Percentiles rank a stretch among this genome's conserved stretches.
Conservation (phyloP, 37 sponge, comb jelly and placozoan species). For the Aphrocallistes beatrix region DNA sequence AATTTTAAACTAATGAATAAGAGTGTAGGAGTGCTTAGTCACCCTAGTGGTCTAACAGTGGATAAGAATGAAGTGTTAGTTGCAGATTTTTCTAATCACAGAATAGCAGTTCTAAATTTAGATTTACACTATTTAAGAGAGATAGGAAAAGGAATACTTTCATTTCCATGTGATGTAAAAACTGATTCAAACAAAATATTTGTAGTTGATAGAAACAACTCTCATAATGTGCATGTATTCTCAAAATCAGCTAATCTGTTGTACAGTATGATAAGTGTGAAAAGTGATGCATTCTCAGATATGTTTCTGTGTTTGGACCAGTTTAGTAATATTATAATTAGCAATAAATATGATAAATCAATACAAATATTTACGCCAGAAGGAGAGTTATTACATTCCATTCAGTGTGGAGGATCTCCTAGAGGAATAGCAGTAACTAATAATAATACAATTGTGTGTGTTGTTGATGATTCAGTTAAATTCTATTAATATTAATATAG, state of each 20-base stretch:
- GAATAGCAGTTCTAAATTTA: not conserved
- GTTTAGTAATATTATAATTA: not conserved
- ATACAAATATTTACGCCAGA: not conserved
- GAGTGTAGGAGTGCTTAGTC: not conserved
- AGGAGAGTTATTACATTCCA: not conserved
- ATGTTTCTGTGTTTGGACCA: not conserved
- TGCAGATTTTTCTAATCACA: not conserved
- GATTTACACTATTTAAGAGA: not conserved
- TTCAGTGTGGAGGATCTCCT: not conserved
- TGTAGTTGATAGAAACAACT: not conserved
- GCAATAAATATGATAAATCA: not conserved
- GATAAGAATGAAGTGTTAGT: not conserved
- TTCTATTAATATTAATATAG: too few species aligned
- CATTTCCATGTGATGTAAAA: not conserved
- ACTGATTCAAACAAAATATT: not conserved
- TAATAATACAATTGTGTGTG: not conserved
- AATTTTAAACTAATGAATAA: not conserved
- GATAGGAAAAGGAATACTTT: not conserved
- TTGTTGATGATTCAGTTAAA: too few species aligned
- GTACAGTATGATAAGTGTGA: not conserved
- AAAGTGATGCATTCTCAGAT: not conserved
- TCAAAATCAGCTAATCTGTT: not conserved
- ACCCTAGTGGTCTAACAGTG: not conserved
- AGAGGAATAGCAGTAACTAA: not conserved
- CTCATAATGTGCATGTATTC: not conserved